These are phyloP conservation scores for Cataglyphis cursor DNA, from an alignment of 2,888 invertebrate species.

Conservation along the genomic window DNA sequence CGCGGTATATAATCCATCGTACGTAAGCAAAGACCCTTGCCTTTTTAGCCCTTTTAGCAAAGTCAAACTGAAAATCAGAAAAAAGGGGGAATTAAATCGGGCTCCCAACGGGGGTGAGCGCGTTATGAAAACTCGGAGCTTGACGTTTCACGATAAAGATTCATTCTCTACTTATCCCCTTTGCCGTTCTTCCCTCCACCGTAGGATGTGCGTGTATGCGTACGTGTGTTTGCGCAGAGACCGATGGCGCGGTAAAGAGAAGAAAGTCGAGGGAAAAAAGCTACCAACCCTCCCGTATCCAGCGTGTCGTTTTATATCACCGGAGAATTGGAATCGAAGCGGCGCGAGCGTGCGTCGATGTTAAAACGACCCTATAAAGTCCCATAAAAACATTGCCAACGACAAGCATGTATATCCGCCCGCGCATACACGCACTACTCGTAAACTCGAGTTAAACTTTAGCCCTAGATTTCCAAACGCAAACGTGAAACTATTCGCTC, in stretches of 20 bases:
- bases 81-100: constrained; percentile 71
- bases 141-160: constrained; percentile 71
- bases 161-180: constrained; percentile 71
- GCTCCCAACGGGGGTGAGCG: constrained; percentile 57
- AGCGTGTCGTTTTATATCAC: constrained; percentile 79
- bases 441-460: constrained; percentile 65
- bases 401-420: constrained; percentile 48
- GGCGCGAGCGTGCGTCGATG: constrained; percentile 71
- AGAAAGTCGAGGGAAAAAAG: constrained; percentile 44
- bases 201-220: neutral
- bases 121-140: constrained; percentile 72
- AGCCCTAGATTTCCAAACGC: constrained; percentile 46
- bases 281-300: constrained; percentile 54
- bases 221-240: constrained; percentile 65
- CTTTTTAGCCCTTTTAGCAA: constrained; percentile 25
- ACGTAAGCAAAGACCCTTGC: constrained; percentile 24
- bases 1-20: constrained; percentile 44
- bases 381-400: constrained; percentile 71
- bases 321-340: constrained; percentile 82
- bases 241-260: constrained; percentile 15
- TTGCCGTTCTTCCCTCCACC: constrained; percentile 54
- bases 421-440: constrained; percentile 15
- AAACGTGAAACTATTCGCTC: neutral
- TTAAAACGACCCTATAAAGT: constrained; percentile 79
- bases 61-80: constrained; percentile 66